Percentiles rank a stretch among this genome's conserved stretches.
Evolutionary conservation across 2,113 vertebrate genomes (phyloP).

Genomic region (Microcebus ravelobensis): DNA sequence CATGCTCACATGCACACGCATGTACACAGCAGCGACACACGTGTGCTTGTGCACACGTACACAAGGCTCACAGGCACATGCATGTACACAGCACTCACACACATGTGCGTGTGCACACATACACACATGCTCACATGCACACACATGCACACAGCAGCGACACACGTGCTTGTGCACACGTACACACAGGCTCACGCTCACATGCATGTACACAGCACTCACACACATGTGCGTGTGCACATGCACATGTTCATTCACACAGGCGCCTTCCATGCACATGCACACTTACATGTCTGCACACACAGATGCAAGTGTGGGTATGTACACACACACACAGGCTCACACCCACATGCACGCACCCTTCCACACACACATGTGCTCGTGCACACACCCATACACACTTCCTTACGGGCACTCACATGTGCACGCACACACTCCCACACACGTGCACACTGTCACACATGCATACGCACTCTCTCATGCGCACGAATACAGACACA

Average conservation of each 20-base stretch:
- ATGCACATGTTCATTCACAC: background rate
- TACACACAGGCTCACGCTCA: too few species aligned
- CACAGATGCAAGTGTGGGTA: background rate
- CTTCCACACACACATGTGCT: background rate
- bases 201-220: accelerated
- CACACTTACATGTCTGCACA: accelerated
- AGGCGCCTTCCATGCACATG: background rate
- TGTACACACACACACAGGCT: too few species aligned
- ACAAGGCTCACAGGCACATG: too few species aligned
- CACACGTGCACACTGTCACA: background rate
- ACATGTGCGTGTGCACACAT: too few species aligned
- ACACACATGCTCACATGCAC: too few species aligned
- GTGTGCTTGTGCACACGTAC: too few species aligned
- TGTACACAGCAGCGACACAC: too few species aligned
- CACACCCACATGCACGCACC: background rate
- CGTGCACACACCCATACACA: background rate
- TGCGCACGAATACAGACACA: background rate
- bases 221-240: background rate
- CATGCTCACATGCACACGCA: too few species aligned
- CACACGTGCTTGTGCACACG: background rate
- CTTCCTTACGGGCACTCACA: background rate
- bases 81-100: too few species aligned
- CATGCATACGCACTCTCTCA: background rate
- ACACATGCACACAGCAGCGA: background rate
- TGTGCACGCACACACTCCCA: background rate